A percentile compares a stretch with the other conserved stretches of the same genome.
phyloP scores from a whole-genome alignment of 2,888 invertebrate species.

The Cataglyphis cursor region DNA sequence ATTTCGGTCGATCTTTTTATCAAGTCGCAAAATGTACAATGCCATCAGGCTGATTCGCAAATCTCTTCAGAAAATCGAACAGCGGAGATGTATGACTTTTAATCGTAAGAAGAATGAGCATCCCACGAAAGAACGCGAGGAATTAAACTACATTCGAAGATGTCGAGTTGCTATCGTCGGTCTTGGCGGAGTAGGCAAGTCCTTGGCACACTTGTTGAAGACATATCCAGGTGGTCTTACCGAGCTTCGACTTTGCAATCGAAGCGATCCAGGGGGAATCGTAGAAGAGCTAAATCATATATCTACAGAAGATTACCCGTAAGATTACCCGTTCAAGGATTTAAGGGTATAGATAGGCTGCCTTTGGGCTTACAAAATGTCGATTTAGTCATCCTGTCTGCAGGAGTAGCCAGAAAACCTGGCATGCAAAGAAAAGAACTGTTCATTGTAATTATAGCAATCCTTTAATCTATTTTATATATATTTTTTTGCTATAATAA shows the following conservation, averaged over 20 bases:
- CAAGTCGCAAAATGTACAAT: background rate
- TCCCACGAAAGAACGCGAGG: background rate
- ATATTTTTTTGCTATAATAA: background rate
- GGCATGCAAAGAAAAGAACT: background rate
- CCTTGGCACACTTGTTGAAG: conserved; percentile 57
- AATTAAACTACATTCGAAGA: conserved; percentile 14
- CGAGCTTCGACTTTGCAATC: conserved; percentile 57
- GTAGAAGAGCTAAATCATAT: conserved; percentile 67
- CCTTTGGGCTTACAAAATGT: background rate
- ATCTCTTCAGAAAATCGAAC: background rate
- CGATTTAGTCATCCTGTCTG: conserved; percentile 37
- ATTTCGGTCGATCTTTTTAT: background rate
- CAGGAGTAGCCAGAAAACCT: conserved; percentile 18
- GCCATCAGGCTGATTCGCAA: background rate
- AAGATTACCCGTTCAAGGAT: conserved; percentile 51
- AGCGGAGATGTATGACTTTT: background rate
- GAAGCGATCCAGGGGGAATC: conserved; percentile 55
- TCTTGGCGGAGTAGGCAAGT: conserved; percentile 58
- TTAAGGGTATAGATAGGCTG: conserved; percentile 21
- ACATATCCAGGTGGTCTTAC: conserved; percentile 52
- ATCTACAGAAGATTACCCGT: conserved; percentile 59
- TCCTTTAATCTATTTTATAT: background rate
- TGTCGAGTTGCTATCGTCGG: conserved; percentile 61
- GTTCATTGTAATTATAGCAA: conserved; percentile 12
- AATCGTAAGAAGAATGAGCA: background rate